phyloP scores from a whole-genome alignment of 30 jellyfish, hydroid and myxozoan genomes.

The Euphysa ruthae region DNA sequence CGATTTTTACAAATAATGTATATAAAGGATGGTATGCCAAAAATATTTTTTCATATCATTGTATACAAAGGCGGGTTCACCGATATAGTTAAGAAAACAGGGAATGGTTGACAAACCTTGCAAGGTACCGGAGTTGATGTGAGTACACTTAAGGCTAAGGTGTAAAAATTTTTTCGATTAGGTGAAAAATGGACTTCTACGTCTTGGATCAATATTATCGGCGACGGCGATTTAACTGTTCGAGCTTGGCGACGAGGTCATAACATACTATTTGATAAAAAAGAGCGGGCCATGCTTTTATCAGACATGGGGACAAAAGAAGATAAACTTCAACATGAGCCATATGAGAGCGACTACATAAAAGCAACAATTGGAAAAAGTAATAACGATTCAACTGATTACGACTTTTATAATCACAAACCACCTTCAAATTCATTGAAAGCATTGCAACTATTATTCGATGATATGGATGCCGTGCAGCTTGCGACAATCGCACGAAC shows the following conservation, averaged over 20 bases:
- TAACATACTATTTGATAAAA: constrained; percentile 47
- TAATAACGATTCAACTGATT: constrained; percentile 32
- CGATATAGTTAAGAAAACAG: too few relatives aligned
- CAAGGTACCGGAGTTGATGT: too few relatives aligned
- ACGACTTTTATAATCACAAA: constrained; percentile 20
- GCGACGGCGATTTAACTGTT: constrained; percentile 76
- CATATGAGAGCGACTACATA: constrained; percentile 57
- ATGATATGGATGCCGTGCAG: constrained; percentile 53
- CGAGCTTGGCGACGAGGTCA: constrained; percentile 98
- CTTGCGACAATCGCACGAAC: constrained; percentile 48
- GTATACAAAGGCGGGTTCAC: too few relatives aligned
- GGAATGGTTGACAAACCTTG: too few relatives aligned
- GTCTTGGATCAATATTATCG: constrained; percentile 79
- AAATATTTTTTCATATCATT: too few relatives aligned
- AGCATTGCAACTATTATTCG: constrained; percentile 61
- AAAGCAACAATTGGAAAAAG: constrained; percentile 27
- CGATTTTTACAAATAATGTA: too few relatives aligned
- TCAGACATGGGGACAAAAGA: constrained; percentile 49
- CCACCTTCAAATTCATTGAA: constrained; percentile 62
- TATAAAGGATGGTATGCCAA: too few relatives aligned
- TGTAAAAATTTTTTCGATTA: not conserved
- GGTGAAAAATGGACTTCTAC: constrained; percentile 85
- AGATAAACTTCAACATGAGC: constrained; percentile 35
- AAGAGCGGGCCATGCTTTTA: constrained; percentile 26
- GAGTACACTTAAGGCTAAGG: too few relatives aligned